These are phyloP conservation scores for Seriola quinqueradiata DNA, from an alignment of 2,113 vertebrate genomes.

Conservation along the genomic window DNA sequence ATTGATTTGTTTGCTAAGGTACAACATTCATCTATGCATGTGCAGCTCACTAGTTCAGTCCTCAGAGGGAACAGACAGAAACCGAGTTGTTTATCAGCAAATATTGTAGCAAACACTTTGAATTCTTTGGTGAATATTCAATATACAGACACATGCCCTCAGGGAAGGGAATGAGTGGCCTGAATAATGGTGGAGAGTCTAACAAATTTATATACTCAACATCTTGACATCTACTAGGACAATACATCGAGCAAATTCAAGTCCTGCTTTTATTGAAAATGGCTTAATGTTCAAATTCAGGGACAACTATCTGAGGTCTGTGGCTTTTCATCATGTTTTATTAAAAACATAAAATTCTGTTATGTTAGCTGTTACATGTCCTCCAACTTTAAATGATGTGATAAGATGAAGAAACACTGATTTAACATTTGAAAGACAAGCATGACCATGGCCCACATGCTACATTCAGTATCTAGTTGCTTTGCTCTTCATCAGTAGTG, in stretches of 20 bases:
- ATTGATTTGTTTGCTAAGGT: constrained; percentile 81
- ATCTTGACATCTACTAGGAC: neutral
- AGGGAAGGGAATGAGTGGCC: constrained; percentile 1
- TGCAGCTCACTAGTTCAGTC: constrained; percentile 55
- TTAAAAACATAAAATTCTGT: neutral
- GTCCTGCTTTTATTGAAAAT: constrained; percentile 1
- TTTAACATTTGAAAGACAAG: neutral
- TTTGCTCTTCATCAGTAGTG: neutral
- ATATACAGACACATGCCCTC: constrained; percentile 11
- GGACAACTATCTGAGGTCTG: neutral
- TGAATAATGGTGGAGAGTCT: constrained; percentile 11
- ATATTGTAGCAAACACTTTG: constrained; percentile 52
- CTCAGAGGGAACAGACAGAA: constrained; percentile 54
- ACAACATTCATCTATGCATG: constrained; percentile 69
- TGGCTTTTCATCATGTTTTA: neutral
- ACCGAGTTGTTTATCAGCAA: constrained; percentile 69
- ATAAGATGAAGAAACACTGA: neutral
- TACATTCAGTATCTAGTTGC: neutral
- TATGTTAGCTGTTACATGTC: neutral
- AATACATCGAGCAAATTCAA: neutral
- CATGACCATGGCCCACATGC: neutral
- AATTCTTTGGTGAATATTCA: constrained; percentile 33
- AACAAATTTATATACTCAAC: constrained; percentile 1
- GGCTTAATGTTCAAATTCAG: neutral
- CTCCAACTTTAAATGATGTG: neutral